Evolutionary conservation across 2,113 vertebrate species (phyloP).

Genomic region (Pseudorasbora parva): DNA sequence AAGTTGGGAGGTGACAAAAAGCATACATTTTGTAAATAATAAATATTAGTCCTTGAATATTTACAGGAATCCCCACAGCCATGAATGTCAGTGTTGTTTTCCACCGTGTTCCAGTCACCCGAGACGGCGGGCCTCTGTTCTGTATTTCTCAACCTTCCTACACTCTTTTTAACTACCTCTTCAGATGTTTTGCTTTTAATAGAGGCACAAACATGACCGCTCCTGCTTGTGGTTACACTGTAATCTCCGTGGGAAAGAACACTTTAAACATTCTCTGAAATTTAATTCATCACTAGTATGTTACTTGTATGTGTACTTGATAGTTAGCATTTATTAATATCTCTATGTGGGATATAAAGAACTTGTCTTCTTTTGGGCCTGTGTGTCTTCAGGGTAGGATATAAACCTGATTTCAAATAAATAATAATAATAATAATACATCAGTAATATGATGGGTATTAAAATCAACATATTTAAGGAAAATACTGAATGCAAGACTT

Average conservation of each 20-base stretch:
- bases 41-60: not conserved
- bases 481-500: not conserved
- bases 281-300: not conserved
- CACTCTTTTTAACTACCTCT: conserved; percentile 19
- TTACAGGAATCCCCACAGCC: conserved; percentile 16
- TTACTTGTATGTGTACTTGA: not conserved
- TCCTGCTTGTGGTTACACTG: not conserved
- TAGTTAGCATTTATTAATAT: not conserved
- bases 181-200: conserved; percentile 52
- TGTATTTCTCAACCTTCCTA: conserved; percentile 2
- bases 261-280: not conserved
- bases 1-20: not conserved
- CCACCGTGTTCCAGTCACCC: not conserved
- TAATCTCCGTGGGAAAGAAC: not conserved
- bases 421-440: not conserved
- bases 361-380: not conserved
- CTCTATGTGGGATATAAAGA: not conserved
- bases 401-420: not conserved
- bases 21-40: not conserved
- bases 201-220: conserved; percentile 19
- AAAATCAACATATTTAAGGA: not conserved
- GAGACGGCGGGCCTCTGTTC: conserved; percentile 2
- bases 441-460: not conserved
- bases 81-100: conserved; percentile 18
- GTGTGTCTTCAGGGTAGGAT: not conserved